These are phyloP conservation scores for Apeltes quadracus DNA, from an alignment of 2,113 vertebrate species.

Conservation along the genomic window DNA sequence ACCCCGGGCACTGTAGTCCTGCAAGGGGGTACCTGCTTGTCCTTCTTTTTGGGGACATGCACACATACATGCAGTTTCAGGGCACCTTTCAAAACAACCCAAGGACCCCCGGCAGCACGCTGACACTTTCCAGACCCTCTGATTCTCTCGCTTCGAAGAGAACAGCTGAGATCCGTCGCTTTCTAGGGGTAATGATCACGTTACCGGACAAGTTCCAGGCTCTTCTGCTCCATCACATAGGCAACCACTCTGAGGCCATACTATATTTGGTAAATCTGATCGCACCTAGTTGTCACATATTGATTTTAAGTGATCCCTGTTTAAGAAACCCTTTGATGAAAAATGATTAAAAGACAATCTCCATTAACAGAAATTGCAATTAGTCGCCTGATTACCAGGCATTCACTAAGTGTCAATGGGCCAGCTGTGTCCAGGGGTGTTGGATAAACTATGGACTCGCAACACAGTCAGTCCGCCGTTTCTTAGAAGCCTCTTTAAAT, in stretches of 20 bases:
- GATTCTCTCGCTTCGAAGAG: constrained; percentile 41
- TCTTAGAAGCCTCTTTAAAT: not conserved
- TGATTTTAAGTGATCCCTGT: constrained; percentile 45
- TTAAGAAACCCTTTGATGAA: constrained; percentile 46
- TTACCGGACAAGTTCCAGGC: constrained; percentile 24
- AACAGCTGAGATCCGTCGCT: constrained; percentile 72
- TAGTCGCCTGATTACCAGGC: constrained; percentile 49
- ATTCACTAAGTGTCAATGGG: constrained; percentile 40
- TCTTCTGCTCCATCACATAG: constrained; percentile 23
- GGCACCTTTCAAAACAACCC: constrained; percentile 39
- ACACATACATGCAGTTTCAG: not conserved
- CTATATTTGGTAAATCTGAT: constrained; percentile 22
- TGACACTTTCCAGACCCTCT: constrained; percentile 39
- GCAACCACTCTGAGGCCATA: constrained; percentile 9
- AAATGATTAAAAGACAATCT: constrained; percentile 61
- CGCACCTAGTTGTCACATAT: constrained; percentile 33
- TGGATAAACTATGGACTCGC: constrained; percentile 16
- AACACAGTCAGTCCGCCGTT: not conserved
- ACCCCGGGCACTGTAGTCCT: not conserved
- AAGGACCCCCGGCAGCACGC: constrained; percentile 43
- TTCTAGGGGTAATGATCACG: constrained; percentile 16
- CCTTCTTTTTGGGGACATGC: not conserved
- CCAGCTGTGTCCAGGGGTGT: constrained; percentile 14
- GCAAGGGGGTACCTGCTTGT: not conserved
- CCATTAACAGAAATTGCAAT: constrained; percentile 53